These are phyloP conservation scores for Pelusios castaneus DNA, from an alignment of 2,113 vertebrate genomes.

Conservation along the genomic window DNA sequence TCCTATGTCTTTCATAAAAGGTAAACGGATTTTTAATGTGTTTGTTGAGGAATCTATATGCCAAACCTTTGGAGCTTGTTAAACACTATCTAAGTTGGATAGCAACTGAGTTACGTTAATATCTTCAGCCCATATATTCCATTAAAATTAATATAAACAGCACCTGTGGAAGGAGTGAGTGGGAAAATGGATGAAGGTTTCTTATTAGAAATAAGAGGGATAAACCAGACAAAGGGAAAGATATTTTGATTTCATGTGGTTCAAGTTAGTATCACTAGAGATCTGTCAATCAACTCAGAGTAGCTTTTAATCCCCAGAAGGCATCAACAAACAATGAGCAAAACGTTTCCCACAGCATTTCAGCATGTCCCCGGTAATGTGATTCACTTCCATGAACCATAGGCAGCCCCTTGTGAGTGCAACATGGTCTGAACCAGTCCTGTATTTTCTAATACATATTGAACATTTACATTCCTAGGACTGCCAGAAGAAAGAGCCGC, in stretches of 20 bases:
- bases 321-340: background rate
- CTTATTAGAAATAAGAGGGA: background rate
- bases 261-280: background rate
- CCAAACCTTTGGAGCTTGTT: too few species aligned
- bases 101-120: too few species aligned
- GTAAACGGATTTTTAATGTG: too few species aligned
- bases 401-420: background rate
- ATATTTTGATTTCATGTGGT: background rate
- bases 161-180: background rate
- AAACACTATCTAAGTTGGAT: too few species aligned
- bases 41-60: too few species aligned
- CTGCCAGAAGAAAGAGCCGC: background rate
- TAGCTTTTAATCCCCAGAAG: background rate
- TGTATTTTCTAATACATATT: background rate
- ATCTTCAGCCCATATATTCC: too few species aligned
- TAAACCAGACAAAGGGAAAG: background rate
- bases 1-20: too few species aligned
- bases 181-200: background rate
- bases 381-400: background rate
- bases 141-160: too few species aligned
- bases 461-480: background rate
- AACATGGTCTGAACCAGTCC: accelerated
- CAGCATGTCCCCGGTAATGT: accelerated
- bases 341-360: background rate
- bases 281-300: background rate